Evolutionary conservation across 2,888 invertebrate species (phyloP).

Genomic region (Conistra vaccinii): DNA sequence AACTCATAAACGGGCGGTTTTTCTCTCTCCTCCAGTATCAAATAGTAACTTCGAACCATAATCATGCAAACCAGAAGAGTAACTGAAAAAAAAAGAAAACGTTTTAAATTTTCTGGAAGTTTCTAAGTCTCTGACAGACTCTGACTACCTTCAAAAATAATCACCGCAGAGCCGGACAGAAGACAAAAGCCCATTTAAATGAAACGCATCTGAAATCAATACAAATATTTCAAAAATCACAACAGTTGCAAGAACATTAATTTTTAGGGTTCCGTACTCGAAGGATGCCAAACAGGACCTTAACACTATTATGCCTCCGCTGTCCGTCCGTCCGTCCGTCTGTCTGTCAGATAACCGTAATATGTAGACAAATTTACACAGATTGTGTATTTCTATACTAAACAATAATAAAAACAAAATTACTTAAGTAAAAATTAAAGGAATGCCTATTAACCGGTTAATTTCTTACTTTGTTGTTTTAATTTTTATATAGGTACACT

Average conservation of each 20-base stretch:
- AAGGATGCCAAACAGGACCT: too few species aligned
- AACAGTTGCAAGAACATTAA: background rate
- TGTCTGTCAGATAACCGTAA: too few species aligned
- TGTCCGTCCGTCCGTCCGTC: too few species aligned
- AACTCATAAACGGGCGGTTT: slow-evolving; percentile 80
- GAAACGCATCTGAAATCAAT: slow-evolving; percentile 39
- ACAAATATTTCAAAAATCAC: slow-evolving; percentile 13
- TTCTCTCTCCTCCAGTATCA: slow-evolving; percentile 81
- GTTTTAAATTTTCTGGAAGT: background rate
- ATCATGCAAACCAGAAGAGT: slow-evolving; percentile 80
- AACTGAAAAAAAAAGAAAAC: slow-evolving; percentile 73
- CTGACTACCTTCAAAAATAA: slow-evolving; percentile 28
- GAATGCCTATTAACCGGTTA: too few species aligned
- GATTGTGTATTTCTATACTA: too few species aligned
- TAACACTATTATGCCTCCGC: too few species aligned
- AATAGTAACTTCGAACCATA: slow-evolving; percentile 81
- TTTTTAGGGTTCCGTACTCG: too few species aligned
- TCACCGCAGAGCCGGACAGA: slow-evolving; percentile 39
- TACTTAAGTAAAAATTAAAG: too few species aligned
- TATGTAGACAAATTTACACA: too few species aligned
- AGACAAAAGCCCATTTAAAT: slow-evolving; percentile 21
- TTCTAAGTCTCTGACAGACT: slow-evolving; percentile 19
- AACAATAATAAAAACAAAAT: too few species aligned
- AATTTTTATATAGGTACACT: too few species aligned
- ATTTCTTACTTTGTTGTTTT: too few species aligned